phyloP scores from a whole-genome alignment of 1,140 invertebrate genomes.

The Akabosia matsudoensis region DNA sequence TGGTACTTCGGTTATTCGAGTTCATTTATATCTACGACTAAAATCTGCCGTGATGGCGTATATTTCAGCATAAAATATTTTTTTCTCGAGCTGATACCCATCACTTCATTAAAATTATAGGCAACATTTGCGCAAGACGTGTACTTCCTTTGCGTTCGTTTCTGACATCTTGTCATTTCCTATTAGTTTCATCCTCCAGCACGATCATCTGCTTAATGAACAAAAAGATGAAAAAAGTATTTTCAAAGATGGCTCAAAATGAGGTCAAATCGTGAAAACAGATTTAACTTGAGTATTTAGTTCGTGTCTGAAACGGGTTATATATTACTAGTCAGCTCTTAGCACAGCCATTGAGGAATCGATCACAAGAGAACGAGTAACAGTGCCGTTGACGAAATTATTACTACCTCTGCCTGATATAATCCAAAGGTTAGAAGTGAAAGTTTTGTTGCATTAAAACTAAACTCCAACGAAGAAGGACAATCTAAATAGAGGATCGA shows the following conservation, averaged over 20 bases:
- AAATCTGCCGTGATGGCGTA: no score
- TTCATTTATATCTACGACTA: neutral
- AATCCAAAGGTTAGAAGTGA: no score
- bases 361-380: no score
- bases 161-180: no score
- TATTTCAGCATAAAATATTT: neutral
- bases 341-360: no score
- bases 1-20: no score
- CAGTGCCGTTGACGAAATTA: no score
- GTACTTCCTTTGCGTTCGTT: neutral
- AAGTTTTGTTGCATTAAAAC: no score
- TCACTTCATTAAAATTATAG: neutral
- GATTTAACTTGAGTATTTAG: neutral
- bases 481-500: no score
- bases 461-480: no score
- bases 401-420: no score
- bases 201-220: neutral
- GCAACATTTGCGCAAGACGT: neutral
- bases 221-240: neutral
- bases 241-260: neutral
- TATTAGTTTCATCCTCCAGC: neutral
- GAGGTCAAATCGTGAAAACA: neutral
- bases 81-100: neutral
- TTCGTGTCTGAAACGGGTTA: neutral
- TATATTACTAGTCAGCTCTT: no score